Percentiles rank a stretch among this genome's conserved stretches.
These are phyloP conservation scores for Anthophora plumipes DNA, from an alignment of 2,888 invertebrate genomes.

Conservation along the genomic window DNA sequence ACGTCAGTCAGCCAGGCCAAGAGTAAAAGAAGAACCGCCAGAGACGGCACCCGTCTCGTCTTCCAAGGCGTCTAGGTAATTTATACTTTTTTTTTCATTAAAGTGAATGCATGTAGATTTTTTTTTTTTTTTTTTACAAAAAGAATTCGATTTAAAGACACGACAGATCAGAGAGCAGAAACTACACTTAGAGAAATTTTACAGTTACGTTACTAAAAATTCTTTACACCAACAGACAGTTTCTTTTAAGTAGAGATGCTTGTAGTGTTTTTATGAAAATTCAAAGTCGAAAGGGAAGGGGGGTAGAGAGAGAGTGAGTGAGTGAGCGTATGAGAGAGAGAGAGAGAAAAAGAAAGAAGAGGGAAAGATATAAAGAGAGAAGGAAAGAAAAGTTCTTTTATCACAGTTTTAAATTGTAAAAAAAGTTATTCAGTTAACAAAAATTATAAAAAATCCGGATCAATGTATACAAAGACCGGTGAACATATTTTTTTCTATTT, in stretches of 20 bases:
- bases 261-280: not conserved
- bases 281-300: not conserved
- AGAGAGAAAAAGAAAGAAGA: not conserved
- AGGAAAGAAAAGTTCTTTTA: slow-evolving; percentile 6
- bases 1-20: slow-evolving; percentile 84
- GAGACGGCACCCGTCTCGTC: slow-evolving; percentile 84
- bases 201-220: not conserved
- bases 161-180: slow-evolving; percentile 3
- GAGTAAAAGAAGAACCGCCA: slow-evolving; percentile 85
- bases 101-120: slow-evolving; percentile 77
- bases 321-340: not conserved
- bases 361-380: not conserved
- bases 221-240: too few relatives aligned
- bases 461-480: slow-evolving; percentile 5
- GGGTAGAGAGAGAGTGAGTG: not conserved
- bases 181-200: not conserved
- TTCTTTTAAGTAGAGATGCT: not conserved
- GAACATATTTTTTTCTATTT: too few relatives aligned
- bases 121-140: too few relatives aligned
- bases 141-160: slow-evolving; percentile 25
- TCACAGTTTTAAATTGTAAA: slow-evolving; percentile 29
- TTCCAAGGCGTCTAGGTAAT: slow-evolving; percentile 85
- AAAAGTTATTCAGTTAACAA: slow-evolving; percentile 38
- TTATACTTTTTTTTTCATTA: slow-evolving; percentile 77
- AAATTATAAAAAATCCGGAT: slow-evolving; percentile 13